Conservation (phyloP, 2,888 invertebrate genomes). For the Pyralis farinalis region DNA sequence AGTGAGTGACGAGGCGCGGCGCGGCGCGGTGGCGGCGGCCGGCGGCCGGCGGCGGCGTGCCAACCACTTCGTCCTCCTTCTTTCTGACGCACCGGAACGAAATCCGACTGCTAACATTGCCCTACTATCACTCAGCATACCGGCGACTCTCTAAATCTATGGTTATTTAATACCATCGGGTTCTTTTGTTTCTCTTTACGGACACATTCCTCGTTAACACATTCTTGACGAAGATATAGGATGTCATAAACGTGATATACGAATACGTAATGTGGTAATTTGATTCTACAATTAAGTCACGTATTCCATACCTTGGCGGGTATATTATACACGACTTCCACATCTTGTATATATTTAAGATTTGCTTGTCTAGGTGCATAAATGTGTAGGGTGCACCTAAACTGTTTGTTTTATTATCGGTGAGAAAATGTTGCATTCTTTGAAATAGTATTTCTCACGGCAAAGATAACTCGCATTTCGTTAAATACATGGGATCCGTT, state of each 20-base stretch:
- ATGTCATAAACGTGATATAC: constrained; percentile 5
- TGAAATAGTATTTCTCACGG: background rate
- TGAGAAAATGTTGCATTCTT: constrained; percentile 2
- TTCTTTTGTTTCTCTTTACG: constrained; percentile 18
- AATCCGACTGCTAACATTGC: constrained; percentile 52
- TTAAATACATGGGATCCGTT: background rate
- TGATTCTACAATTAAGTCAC: background rate
- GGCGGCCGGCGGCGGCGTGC: constrained; percentile 30
- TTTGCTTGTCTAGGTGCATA: no score
- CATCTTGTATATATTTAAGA: background rate
- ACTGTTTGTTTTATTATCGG: background rate
- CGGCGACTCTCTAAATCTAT: constrained; percentile 44
- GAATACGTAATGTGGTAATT: constrained; percentile 6
- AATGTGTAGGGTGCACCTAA: no score
- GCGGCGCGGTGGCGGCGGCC: no score
- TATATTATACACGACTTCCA: background rate
- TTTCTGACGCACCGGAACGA: constrained; percentile 56
- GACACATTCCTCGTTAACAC: background rate
- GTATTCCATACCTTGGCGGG: background rate
- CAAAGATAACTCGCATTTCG: no score
- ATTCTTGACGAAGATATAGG: no score
- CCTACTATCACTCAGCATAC: constrained; percentile 70
- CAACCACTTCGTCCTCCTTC: constrained; percentile 45
- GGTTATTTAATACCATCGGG: constrained; percentile 29
- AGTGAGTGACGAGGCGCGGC: constrained; percentile 11